phyloP scores from a whole-genome alignment of 1,140 invertebrate genomes.

The Ruditapes philippinarum region DNA sequence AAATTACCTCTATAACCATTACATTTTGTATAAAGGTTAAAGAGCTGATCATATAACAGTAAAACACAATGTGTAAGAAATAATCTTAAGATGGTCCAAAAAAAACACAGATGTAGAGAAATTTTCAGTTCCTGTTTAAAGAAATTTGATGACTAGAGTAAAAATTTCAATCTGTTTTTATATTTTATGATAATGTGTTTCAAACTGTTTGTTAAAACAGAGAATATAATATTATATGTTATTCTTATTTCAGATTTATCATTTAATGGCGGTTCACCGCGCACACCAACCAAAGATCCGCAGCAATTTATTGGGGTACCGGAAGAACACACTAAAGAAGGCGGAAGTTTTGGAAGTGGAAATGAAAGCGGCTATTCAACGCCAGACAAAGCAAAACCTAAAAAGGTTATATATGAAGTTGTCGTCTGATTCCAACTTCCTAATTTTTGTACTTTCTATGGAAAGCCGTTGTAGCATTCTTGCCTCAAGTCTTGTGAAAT shows the following conservation, averaged over 20 bases:
- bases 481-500: slow-evolving; percentile 51
- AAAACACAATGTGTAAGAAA: too few relatives aligned
- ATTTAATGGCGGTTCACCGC: slow-evolving; percentile 71
- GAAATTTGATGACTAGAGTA: too few relatives aligned
- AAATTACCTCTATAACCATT: too few relatives aligned
- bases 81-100: too few relatives aligned
- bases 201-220: too few relatives aligned
- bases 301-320: slow-evolving; percentile 77
- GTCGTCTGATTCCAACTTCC: slow-evolving; percentile 77
- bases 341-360: slow-evolving; percentile 73
- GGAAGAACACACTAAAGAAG: slow-evolving; percentile 72
- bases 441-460: slow-evolving; percentile 27
- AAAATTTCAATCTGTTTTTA: too few relatives aligned
- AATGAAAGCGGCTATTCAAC: slow-evolving; percentile 79
- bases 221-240: too few relatives aligned
- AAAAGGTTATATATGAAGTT: slow-evolving; percentile 86
- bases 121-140: too few relatives aligned
- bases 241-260: slow-evolving; percentile 55
- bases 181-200: too few relatives aligned
- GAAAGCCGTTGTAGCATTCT: slow-evolving; percentile 45
- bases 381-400: slow-evolving; percentile 81
- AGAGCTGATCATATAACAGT: too few relatives aligned
- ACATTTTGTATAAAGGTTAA: too few relatives aligned
- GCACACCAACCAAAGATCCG: slow-evolving; percentile 76
- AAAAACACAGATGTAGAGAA: too few relatives aligned